Percentiles rank a stretch among this genome's conserved stretches.
Evolutionary conservation across 2,797 vertebrate species (phyloP).

Genomic region (Poecilia picta): DNA sequence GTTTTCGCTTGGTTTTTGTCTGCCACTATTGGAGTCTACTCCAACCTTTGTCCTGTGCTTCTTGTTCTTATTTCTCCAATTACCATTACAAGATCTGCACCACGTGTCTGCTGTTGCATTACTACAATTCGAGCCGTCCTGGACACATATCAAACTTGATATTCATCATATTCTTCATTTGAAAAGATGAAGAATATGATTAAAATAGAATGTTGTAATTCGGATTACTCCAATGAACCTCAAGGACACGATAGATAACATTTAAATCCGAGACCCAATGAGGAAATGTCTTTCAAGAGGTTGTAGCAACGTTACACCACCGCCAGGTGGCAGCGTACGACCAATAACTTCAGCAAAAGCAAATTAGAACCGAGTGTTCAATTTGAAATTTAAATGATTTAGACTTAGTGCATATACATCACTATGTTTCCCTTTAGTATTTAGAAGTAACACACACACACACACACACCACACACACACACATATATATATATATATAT

Average conservation of each 20-base stretch:
- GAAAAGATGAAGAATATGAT: no score
- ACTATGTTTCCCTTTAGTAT: neutral
- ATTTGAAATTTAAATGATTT: neutral
- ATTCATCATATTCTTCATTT: neutral
- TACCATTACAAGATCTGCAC: neutral
- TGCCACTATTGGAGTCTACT: neutral
- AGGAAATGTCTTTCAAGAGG: neutral
- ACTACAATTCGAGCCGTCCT: neutral
- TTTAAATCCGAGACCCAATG: neutral
- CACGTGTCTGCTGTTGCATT: neutral
- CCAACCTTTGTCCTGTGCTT: neutral
- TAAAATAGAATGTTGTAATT: neutral
- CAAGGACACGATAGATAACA: neutral
- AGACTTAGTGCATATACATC: neutral
- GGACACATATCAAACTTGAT: neutral
- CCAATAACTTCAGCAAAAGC: neutral
- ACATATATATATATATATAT: neutral
- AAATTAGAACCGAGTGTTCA: fast-evolving
- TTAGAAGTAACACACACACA: no score
- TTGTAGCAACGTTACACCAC: neutral
- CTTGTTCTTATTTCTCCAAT: neutral
- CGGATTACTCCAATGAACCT: neutral
- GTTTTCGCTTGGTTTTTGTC: neutral
- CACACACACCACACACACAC: no score
- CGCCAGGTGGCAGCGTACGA: constrained; percentile 3